A percentile compares a stretch with the other conserved stretches of the same genome.
Conservation (phyloP, 2,888 invertebrate genomes). For the Hartigia nigra region DNA sequence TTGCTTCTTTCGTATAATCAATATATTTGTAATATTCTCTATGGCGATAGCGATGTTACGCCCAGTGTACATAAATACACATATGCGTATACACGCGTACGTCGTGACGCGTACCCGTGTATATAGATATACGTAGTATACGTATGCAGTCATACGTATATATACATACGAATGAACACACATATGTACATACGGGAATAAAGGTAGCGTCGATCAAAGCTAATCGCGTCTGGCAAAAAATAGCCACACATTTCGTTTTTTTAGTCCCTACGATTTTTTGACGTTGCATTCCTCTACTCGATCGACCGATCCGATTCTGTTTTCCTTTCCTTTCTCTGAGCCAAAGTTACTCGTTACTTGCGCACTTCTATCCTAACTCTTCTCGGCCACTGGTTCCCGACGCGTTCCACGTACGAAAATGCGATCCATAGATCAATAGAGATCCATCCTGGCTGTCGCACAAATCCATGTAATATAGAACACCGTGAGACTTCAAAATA, state of each 20-base stretch:
- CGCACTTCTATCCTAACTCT: background rate
- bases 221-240: background rate
- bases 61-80: background rate
- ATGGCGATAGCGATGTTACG: background rate
- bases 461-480: background rate
- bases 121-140: conserved; percentile 3
- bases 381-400: background rate
- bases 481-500: background rate
- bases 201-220: conserved; percentile 5
- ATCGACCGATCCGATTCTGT: background rate
- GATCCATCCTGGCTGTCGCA: background rate
- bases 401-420: background rate
- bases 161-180: conserved; percentile 29
- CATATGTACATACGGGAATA: conserved; percentile 22
- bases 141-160: conserved; percentile 25
- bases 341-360: background rate
- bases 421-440: background rate
- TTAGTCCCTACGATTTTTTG: background rate
- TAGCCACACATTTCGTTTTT: background rate
- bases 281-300: background rate
- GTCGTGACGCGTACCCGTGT: background rate
- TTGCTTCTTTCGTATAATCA: conserved; percentile 14
- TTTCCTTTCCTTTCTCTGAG: background rate
- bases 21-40: conserved; percentile 20
- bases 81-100: background rate